These are phyloP conservation scores for Agrilus planipennis DNA, from an alignment of 1,140 invertebrate genomes.

Conservation along the genomic window DNA sequence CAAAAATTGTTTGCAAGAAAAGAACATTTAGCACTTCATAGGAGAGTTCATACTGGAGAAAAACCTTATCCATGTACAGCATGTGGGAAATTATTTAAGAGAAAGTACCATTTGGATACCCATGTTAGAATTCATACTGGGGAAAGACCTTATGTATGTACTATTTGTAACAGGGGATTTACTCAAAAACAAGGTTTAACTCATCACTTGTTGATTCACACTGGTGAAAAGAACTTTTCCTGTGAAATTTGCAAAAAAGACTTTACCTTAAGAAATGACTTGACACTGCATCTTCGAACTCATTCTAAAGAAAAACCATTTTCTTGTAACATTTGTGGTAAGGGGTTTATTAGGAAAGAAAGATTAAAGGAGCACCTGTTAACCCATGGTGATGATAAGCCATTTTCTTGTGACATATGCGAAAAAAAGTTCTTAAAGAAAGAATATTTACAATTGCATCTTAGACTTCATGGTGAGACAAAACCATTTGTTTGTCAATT, in stretches of 20 bases:
- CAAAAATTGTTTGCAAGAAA: neutral
- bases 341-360: conserved; percentile 37
- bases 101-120: conserved; percentile 25
- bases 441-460: conserved; percentile 35
- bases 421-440: conserved; percentile 37
- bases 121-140: conserved; percentile 23
- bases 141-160: conserved; percentile 21
- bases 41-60: conserved; percentile 2
- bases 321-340: conserved; percentile 23
- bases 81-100: conserved; percentile 14
- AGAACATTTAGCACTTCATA: neutral
- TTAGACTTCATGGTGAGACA: conserved; percentile 35
- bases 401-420: conserved; percentile 37
- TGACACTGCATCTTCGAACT: conserved; percentile 11
- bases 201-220: too few species aligned
- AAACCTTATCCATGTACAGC: conserved; percentile 3
- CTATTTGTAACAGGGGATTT: conserved; percentile 40
- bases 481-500: conserved; percentile 37
- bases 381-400: conserved; percentile 37
- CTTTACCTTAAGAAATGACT: conserved; percentile 10
- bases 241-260: conserved; percentile 11
- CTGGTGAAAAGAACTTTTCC: too few species aligned
- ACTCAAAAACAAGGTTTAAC: conserved; percentile 41
- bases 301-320: conserved; percentile 11
- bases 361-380: conserved; percentile 23